Percentiles rank a stretch among this genome's conserved stretches.
Conservation (phyloP, 2,797 vertebrate species). For the Pipistrellus pygmaeus region DNA sequence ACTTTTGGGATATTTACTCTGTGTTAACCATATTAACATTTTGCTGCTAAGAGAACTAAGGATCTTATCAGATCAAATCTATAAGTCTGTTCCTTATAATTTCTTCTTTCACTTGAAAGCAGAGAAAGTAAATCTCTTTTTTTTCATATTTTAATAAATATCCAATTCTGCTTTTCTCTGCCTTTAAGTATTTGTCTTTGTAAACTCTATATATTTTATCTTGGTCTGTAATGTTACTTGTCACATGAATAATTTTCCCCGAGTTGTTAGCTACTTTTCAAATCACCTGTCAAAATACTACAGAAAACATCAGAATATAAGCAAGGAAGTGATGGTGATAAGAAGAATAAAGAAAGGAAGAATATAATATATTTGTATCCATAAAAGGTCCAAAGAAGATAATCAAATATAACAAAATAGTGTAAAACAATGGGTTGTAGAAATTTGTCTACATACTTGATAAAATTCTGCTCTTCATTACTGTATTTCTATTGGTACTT, state of each 20-base stretch:
- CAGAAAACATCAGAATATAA: not conserved
- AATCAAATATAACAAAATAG: not conserved
- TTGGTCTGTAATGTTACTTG: not conserved
- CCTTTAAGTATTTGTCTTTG: constrained; percentile 31
- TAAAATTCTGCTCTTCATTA: not conserved
- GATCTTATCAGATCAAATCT: constrained; percentile 32
- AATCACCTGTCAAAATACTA: not conserved
- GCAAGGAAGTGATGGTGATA: not conserved
- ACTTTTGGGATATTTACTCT: not conserved
- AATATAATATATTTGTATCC: not conserved
- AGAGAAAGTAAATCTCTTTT: constrained; percentile 35
- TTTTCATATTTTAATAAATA: not conserved
- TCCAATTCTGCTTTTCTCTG: not conserved
- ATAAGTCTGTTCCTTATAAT: not conserved
- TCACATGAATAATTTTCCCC: not conserved
- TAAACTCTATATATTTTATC: constrained; percentile 39
- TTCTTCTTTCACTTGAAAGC: constrained; percentile 42
- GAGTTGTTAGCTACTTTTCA: constrained; percentile 22
- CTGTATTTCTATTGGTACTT: not conserved
- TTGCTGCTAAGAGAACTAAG: constrained; percentile 15
- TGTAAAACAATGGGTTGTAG: not conserved
- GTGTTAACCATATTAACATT: constrained; percentile 1
- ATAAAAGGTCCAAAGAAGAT: not conserved
- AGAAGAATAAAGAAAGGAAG: not conserved
- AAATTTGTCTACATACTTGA: not conserved